These are phyloP conservation scores for Drosophila ustulata DNA, from an alignment of 2,888 invertebrate species.

Conservation along the genomic window DNA sequence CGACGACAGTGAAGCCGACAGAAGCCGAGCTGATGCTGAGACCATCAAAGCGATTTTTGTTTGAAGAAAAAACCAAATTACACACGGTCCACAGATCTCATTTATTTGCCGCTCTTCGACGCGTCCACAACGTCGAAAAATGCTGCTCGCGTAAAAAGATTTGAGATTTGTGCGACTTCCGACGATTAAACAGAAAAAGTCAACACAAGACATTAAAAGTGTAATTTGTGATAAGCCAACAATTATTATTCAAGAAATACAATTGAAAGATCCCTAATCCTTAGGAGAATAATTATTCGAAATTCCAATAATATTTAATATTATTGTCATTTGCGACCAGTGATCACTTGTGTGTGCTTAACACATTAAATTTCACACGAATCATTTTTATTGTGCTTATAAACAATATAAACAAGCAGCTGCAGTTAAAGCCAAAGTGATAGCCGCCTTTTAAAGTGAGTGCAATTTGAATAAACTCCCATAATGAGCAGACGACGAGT, in stretches of 20 bases:
- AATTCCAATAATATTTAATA: background rate
- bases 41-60: slow-evolving; percentile 72
- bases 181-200: background rate
- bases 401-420: slow-evolving; percentile 30
- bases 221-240: slow-evolving; percentile 27
- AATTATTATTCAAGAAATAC: background rate
- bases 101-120: slow-evolving; percentile 84
- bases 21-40: slow-evolving; percentile 39
- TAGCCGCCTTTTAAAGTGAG: slow-evolving; percentile 63
- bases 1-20: slow-evolving; percentile 22
- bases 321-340: slow-evolving; percentile 1
- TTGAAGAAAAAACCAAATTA: slow-evolving; percentile 83
- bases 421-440: slow-evolving; percentile 34
- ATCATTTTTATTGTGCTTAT: slow-evolving; percentile 35
- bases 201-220: background rate
- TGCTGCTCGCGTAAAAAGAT: slow-evolving; percentile 47
- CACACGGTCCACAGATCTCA: slow-evolving; percentile 83
- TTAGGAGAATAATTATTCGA: background rate
- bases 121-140: slow-evolving; percentile 77
- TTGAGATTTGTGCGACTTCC: background rate
- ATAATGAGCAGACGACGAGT: slow-evolving; percentile 23
- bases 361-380: slow-evolving; percentile 20
- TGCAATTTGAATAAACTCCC: slow-evolving; percentile 62
- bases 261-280: background rate
- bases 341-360: slow-evolving; percentile 30